Conservation (phyloP, 1,140 invertebrate species). For the Lucilia cuprina region DNA sequence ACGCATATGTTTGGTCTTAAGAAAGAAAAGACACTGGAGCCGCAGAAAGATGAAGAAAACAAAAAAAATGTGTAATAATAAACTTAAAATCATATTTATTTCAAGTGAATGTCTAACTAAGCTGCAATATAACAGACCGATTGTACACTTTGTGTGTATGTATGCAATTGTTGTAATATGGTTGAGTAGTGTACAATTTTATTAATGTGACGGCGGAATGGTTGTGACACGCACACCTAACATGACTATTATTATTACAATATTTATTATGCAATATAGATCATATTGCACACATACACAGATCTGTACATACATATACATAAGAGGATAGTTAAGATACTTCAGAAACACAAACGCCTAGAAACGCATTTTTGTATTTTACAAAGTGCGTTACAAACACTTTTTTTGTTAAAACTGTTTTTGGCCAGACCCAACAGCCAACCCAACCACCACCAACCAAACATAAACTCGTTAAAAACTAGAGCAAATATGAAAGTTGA, state of each 20-base stretch:
- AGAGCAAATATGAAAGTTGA: constrained; percentile 14
- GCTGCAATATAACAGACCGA: too few species aligned
- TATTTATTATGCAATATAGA: constrained; percentile 7
- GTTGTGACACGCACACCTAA: not conserved
- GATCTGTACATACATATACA: not conserved
- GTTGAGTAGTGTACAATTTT: not conserved
- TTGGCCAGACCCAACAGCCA: not conserved
- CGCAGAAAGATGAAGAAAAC: not conserved
- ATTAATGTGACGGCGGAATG: not conserved
- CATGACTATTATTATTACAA: constrained; percentile 2
- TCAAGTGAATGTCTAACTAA: not conserved
- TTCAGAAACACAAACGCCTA: not conserved
- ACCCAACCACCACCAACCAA: too few species aligned
- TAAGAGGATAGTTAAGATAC: not conserved
- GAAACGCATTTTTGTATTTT: not conserved
- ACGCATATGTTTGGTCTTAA: not conserved
- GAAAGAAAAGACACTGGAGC: not conserved
- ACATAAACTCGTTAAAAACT: not conserved
- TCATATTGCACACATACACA: not conserved
- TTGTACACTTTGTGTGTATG: not conserved
- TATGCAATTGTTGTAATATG: not conserved
- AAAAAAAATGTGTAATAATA: not conserved
- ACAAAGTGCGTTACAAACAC: not conserved
- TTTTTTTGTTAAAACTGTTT: not conserved
- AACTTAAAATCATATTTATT: not conserved